Evolutionary conservation across 2,113 vertebrate genomes (phyloP), one percentile per base, ranked within the genome.

Genomic region (Anoura caudifer): DNA sequence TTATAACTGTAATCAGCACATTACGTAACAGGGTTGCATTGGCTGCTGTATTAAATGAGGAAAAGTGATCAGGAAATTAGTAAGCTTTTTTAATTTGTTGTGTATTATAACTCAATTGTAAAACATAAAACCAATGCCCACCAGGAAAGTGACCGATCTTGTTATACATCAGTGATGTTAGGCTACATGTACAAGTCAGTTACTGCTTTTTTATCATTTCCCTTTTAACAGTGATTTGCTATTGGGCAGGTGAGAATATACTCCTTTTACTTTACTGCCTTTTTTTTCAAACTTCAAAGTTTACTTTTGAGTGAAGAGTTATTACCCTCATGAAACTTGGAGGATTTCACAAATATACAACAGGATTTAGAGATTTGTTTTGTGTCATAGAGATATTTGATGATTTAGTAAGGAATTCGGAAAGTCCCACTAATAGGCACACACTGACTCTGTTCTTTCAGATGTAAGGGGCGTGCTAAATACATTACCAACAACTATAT

Each of bases 161-260:
- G 76, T 92, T 47, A 83, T 69, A 94, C 50, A 72, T 85, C 38
- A 81, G 15, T 81, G 45, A 69, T 50, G 3, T 87, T 95, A 87
- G 43, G n/a, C 11, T 92, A 0, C 65, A 41, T 85, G 67, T 89
- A 6, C 45, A 54, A 90, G 15, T 90, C 36, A n/a, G 43, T 90
- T 90, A 73, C 4, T 85, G 12, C 50, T 63, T 94, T 92, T 69
- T 87, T 94, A 56, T 80, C 50, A 91, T 11, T 93, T 87, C 88
- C 28, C 50, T 91, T 80, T 95, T 88, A 94, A 94, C 50, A 94
- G 65, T 43, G 20, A 90, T 76, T 93, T 96, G 20, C 47, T 61
- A 7, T 79, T 26, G 87, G 77, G 33, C 28, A 87, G 14, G 13
- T 97, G 87, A 79, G 70, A 91, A 59, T 75, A 82, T 45, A 90